Evolutionary conservation across 2,113 vertebrate species (phyloP).

Genomic region (Micronycteris hirsuta): DNA sequence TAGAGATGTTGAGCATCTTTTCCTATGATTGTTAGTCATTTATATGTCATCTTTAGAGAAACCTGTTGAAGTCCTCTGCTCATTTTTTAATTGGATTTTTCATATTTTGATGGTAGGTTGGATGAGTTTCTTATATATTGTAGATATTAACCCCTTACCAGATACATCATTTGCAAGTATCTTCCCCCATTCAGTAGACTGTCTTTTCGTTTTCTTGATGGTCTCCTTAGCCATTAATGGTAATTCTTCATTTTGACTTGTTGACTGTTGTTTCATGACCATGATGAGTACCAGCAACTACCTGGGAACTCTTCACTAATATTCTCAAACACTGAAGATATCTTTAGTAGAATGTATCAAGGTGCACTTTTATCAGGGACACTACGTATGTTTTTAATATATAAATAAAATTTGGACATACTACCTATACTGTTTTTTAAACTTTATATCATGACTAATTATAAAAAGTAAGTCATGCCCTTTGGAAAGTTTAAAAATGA

Average conservation of each 20-base stretch:
- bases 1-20: no score
- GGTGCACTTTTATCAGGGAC: neutral
- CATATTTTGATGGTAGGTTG: neutral
- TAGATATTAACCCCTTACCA: neutral
- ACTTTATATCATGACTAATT: neutral
- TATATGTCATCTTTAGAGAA: neutral
- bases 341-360: neutral
- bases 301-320: neutral
- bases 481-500: neutral
- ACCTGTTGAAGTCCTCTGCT: neutral
- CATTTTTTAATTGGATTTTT: neutral
- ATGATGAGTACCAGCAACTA: neutral
- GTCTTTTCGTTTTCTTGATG: neutral
- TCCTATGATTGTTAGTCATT: neutral
- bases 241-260: neutral
- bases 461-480: neutral
- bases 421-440: neutral
- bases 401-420: constrained; percentile 15
- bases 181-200: neutral
- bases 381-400: neutral
- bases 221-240: neutral
- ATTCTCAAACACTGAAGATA: neutral
- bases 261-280: neutral
- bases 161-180: neutral
- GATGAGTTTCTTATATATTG: neutral